Conservation (phyloP, 1,140 invertebrate species). For the Zaprionus nigranus region DNA sequence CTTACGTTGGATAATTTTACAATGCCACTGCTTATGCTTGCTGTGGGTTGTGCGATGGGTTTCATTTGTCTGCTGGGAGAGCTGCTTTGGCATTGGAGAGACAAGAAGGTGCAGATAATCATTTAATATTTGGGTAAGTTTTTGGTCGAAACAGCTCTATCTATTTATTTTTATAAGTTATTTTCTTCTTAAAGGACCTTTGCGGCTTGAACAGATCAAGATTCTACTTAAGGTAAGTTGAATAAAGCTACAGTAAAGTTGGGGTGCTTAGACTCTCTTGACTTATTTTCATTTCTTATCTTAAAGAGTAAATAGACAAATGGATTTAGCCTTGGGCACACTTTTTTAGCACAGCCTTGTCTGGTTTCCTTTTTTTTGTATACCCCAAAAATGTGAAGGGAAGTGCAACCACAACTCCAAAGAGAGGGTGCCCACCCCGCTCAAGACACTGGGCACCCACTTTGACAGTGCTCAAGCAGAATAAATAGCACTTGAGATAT, state of each 20-base stretch:
- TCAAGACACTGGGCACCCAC: slow-evolving; percentile 16
- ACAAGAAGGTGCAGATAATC: neutral
- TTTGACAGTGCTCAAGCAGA: slow-evolving; percentile 59
- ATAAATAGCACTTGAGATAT: slow-evolving; percentile 79
- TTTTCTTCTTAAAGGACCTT: neutral
- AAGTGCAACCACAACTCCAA: slow-evolving; percentile 22
- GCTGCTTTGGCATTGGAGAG: slow-evolving; percentile 13
- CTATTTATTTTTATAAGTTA: neutral
- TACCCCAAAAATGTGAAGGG: neutral
- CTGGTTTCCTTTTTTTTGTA: neutral
- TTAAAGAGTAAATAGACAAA: neutral
- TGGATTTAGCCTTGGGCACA: neutral
- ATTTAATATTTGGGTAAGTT: neutral
- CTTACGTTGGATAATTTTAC: slow-evolving; percentile 50
- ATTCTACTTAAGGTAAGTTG: neutral
- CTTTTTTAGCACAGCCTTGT: neutral
- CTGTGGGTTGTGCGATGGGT: slow-evolving; percentile 17
- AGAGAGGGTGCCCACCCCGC: slow-evolving; percentile 29
- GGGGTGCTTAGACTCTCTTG: neutral
- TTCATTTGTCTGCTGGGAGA: slow-evolving; percentile 26
- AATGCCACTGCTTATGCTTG: slow-evolving; percentile 26
- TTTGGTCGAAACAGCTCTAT: neutral
- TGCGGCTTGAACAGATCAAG: neutral
- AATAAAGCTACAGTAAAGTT: neutral
- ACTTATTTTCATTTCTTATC: neutral